Evolutionary conservation across 2,113 vertebrate species (phyloP), one percentile per base, ranked within the genome.

Genomic region (Bos javanicus): DNA sequence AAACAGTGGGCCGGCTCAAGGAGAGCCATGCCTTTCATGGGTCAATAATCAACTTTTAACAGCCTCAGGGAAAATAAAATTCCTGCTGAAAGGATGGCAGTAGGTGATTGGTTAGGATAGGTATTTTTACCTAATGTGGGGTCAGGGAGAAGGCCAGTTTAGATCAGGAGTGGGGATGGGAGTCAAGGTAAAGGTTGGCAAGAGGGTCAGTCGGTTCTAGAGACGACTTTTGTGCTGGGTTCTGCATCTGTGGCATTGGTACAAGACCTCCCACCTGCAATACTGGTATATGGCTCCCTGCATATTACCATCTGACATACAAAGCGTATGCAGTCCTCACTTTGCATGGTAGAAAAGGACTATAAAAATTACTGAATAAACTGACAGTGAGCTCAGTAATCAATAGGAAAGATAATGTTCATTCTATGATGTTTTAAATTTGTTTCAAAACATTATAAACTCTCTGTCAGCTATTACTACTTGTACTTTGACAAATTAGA

Each of bases 401-500:
- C 57, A 74, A 10, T n/a, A 21, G 26, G 11, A 28, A 71, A 71
- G 19, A 36, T 43, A 76, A 84, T 39, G 17, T 83, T 83, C 95
- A 64, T 88, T 86, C 26, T 56, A 13, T 95, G 57, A 87, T 64
- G 52, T 90, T 96, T 50, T n/a, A 92, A 59, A 36, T 59, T 14
- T 64, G 64, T 85, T 96, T 36, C 33, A n/a, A 92, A 67, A 39
- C 60, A 43, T 89, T 85, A 46, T 71, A 91, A 91, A 71, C 54
- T 76, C 26, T 46, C 28, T 82, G 26, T 52, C 57, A 52, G 25
- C 76, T 80, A 28, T 48, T 36, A 11, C 12, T 36, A 71, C n/a
- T 36, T 71, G 1, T 82, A 43, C 52, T n/a, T 60, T n/a, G 3
- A 62, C 64, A 36, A 7, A 50, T 19, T 60, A 62, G 46, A 86